Percentiles rank a stretch among this genome's conserved stretches.
These are phyloP conservation scores for Sminthurinus aureus DNA, from an alignment of 2,888 invertebrate genomes.

Conservation along the genomic window DNA sequence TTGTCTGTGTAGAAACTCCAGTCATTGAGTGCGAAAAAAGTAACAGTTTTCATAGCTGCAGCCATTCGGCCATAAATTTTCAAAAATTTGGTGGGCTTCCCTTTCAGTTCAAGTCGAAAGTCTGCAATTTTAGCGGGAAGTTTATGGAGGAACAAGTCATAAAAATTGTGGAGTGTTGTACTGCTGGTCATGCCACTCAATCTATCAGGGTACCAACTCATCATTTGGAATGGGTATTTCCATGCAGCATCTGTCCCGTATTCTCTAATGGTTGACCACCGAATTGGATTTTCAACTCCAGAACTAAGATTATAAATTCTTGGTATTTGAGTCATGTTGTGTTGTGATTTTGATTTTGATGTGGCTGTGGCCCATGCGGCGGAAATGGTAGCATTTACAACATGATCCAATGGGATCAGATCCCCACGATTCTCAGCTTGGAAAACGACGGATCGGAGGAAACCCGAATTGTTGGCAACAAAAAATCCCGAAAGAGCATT, in stretches of 20 bases:
- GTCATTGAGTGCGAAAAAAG: constrained; percentile 84
- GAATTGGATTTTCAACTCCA: constrained; percentile 66
- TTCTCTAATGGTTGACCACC: constrained; percentile 2
- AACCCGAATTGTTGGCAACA: constrained; percentile 65
- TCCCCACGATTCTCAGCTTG: constrained; percentile 79
- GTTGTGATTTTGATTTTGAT: background rate
- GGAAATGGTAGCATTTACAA: constrained; percentile 91
- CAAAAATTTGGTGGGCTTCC: no score
- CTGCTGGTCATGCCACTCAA: constrained; percentile 80
- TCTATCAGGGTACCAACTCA: constrained; percentile 87
- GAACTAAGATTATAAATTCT: constrained; percentile 68
- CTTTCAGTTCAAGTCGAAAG: constrained; percentile 66
- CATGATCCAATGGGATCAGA: constrained; percentile 88
- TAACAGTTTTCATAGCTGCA: constrained; percentile 77
- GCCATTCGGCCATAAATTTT: constrained; percentile 82
- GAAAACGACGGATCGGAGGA: constrained; percentile 75
- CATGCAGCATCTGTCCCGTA: no score
- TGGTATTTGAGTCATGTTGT: no score
- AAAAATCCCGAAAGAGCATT: constrained; percentile 68
- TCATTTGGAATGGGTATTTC: constrained; percentile 79
- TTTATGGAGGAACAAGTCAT: constrained; percentile 79
- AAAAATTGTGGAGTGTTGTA: constrained; percentile 75
- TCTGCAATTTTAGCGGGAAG: constrained; percentile 87
- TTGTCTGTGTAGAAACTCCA: constrained; percentile 80
- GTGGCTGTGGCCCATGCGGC: constrained; percentile 84